phyloP scores from a whole-genome alignment of 2,113 vertebrate species.

The Crotalus horridus region DNA sequence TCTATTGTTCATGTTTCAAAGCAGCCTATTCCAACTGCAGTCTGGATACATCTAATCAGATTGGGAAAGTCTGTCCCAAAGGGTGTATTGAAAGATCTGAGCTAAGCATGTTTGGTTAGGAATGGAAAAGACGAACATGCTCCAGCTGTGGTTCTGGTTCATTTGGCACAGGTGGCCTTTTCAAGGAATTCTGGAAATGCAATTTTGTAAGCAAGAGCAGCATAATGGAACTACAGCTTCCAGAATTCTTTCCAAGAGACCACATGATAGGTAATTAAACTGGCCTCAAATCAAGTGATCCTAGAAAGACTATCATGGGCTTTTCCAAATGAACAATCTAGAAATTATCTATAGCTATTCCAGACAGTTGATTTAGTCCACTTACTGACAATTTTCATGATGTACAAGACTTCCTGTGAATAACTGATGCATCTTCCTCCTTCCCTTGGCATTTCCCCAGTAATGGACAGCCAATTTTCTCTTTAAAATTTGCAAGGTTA shows the following conservation, averaged over 20 bases:
- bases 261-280: background rate
- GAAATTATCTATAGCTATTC: background rate
- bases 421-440: background rate
- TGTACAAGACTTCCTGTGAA: background rate
- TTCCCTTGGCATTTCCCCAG: background rate
- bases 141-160: background rate
- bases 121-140: background rate
- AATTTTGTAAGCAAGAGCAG: background rate
- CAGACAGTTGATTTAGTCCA: background rate
- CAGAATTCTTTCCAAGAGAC: background rate
- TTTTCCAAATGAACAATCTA: background rate
- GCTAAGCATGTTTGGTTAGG: too few species aligned
- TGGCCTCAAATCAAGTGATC: background rate
- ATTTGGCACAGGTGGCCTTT: background rate
- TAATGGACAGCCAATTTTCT: background rate
- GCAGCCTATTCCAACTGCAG: background rate
- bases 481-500: background rate
- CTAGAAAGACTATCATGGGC: background rate
- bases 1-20: background rate
- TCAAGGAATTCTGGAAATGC: background rate
- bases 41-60: background rate
- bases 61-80: background rate
- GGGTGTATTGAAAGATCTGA: background rate
- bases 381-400: background rate
- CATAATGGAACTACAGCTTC: background rate